phyloP scores from a whole-genome alignment of 2,113 vertebrate species.

The Archocentrus centrarchus region DNA sequence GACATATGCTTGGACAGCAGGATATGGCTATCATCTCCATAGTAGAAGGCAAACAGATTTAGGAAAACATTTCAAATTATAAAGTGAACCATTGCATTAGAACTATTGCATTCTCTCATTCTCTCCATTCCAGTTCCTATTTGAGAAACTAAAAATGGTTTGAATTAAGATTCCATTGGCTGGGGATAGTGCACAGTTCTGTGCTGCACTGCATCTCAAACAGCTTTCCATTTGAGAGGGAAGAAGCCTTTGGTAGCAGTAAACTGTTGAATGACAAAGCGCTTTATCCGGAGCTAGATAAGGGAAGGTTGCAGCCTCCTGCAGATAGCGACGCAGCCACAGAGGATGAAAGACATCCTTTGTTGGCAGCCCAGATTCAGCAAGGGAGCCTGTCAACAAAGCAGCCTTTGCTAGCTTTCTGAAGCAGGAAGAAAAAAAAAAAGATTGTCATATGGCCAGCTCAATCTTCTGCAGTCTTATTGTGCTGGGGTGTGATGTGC shows the following conservation, averaged over 20 bases:
- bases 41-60: background rate
- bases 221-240: constrained; percentile 32
- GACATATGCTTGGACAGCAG: too few relatives aligned
- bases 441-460: constrained; percentile 39
- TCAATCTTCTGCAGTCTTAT: constrained; percentile 19
- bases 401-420: constrained; percentile 48
- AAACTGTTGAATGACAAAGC: constrained; percentile 64
- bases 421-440: constrained; percentile 6
- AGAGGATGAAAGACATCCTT: constrained; percentile 68
- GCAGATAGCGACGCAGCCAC: constrained; percentile 53
- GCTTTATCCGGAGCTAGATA: constrained; percentile 66
- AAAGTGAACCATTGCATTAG: background rate
- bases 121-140: background rate
- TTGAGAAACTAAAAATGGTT: background rate
- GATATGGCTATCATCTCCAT: background rate
- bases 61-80: background rate
- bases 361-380: constrained; percentile 61
- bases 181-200: background rate
- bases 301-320: constrained; percentile 65
- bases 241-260: constrained; percentile 39
- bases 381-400: constrained; percentile 65
- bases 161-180: constrained; percentile 10
- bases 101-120: background rate
- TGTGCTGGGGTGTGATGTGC: constrained; percentile 26
- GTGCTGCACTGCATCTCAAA: constrained; percentile 37